These are phyloP conservation scores for Cerastis leucographa DNA, from an alignment of 2,888 invertebrate species.

Conservation along the genomic window DNA sequence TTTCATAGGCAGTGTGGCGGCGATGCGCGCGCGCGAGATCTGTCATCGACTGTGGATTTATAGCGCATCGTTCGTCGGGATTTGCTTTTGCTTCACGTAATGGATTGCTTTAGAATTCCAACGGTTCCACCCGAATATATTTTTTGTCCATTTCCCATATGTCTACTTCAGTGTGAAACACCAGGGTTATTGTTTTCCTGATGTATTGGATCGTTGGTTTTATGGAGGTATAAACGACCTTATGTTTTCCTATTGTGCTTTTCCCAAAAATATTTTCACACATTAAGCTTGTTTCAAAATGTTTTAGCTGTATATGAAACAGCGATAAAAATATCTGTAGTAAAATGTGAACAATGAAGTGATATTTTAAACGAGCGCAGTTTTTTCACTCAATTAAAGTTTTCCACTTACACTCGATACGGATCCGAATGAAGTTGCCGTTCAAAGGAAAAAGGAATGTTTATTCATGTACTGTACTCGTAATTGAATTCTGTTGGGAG, in stretches of 20 bases:
- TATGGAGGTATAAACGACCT: slow-evolving; percentile 59
- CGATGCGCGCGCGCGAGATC: slow-evolving; percentile 72
- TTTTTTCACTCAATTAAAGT: slow-evolving; percentile 55
- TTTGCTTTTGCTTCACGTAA: slow-evolving; percentile 74
- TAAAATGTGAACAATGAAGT: slow-evolving; percentile 27
- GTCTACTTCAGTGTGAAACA: slow-evolving; percentile 68
- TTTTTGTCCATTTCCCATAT: slow-evolving; percentile 70
- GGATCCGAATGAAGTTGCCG: slow-evolving; percentile 52
- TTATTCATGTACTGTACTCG: slow-evolving; percentile 77
- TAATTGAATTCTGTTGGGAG: slow-evolving; percentile 76
- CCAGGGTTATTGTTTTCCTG: slow-evolving; percentile 65
- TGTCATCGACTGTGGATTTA: slow-evolving; percentile 78
- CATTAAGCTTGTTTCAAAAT: slow-evolving; percentile 32
- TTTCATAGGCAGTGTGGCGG: slow-evolving; percentile 73
- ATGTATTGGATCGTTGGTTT: slow-evolving; percentile 60
- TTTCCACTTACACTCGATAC: slow-evolving; percentile 62
- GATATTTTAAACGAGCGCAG: slow-evolving; percentile 37
- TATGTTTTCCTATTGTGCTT: slow-evolving; percentile 49
- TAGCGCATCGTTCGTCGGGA: slow-evolving; percentile 76
- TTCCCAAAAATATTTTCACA: slow-evolving; percentile 37
- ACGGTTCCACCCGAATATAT: slow-evolving; percentile 63
- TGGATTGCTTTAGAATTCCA: slow-evolving; percentile 75
- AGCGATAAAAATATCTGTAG: slow-evolving; percentile 16
- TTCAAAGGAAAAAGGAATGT: slow-evolving; percentile 70
- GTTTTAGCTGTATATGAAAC: slow-evolving; percentile 35